Evolutionary conservation across 2,888 invertebrate genomes (phyloP).

Genomic region (Limnephilus marmoratus): DNA sequence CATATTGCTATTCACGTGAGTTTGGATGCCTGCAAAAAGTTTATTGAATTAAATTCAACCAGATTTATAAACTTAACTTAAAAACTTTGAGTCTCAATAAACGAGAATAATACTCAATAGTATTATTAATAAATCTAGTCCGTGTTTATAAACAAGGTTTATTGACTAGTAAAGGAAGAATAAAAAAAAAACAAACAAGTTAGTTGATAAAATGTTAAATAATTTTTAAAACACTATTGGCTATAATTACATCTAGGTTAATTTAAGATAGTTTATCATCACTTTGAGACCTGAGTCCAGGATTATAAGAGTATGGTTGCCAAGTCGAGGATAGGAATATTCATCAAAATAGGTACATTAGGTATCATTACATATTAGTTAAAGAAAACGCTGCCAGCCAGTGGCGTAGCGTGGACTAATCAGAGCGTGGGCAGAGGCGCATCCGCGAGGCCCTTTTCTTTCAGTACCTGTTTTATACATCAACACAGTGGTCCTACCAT

Average conservation of each 20-base stretch:
- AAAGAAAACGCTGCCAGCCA: background rate
- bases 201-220: background rate
- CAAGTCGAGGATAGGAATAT: background rate
- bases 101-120: background rate
- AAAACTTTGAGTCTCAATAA: background rate
- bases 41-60: background rate
- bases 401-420: too few relatives aligned
- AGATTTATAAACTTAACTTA: background rate
- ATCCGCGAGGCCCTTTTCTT: too few relatives aligned
- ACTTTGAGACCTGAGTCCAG: background rate
- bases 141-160: background rate
- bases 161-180: background rate
- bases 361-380: background rate
- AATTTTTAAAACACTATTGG: background rate
- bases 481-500: too few relatives aligned
- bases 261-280: background rate
- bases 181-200: background rate
- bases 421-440: too few relatives aligned
- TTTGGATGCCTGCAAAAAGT: too few relatives aligned
- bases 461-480: too few relatives aligned
- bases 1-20: background rate
- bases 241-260: background rate
- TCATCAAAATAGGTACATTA: background rate
- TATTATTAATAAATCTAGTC: background rate
- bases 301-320: background rate